A percentile compares a stretch with the other conserved stretches of the same genome.
These are phyloP conservation scores for Noctuana brunneofusca DNA, from an alignment of 2,888 invertebrate genomes.

Conservation along the genomic window DNA sequence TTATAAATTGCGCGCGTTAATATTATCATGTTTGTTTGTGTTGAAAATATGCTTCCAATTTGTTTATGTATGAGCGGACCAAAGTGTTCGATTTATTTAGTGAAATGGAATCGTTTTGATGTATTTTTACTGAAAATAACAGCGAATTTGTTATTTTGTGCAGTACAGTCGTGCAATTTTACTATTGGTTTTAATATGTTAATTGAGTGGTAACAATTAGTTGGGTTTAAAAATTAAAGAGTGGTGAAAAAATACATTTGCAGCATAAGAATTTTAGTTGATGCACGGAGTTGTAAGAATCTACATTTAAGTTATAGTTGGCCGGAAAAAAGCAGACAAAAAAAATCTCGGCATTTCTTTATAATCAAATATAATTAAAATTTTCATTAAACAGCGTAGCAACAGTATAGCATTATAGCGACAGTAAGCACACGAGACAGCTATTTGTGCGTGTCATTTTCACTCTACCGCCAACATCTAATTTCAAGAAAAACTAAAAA, in stretches of 20 bases:
- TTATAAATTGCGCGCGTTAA: conserved; percentile 11
- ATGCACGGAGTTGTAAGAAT: no score
- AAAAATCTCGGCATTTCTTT: no score
- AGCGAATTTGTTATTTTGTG: not conserved
- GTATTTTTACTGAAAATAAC: conserved; percentile 14
- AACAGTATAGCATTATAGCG: no score
- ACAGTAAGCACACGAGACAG: no score
- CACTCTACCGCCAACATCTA: no score
- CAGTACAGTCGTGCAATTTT: not conserved
- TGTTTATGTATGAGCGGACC: conserved; percentile 18
- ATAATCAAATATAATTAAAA: no score
- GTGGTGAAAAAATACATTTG: not conserved
- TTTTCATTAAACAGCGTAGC: no score
- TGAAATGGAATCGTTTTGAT: conserved; percentile 1
- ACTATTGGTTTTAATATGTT: not conserved
- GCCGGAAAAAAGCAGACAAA: no score
- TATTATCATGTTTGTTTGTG: conserved; percentile 13
- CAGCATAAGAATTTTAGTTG: no score
- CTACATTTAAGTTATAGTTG: no score
- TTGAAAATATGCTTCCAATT: conserved; percentile 17
- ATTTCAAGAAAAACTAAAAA: no score
- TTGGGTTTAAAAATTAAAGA: not conserved
- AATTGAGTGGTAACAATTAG: not conserved
- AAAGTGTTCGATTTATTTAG: conserved; percentile 17
- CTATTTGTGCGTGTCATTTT: no score